Evolutionary conservation across 1,140 invertebrate genomes (phyloP).

Genomic region (Drosophila bocki): DNA sequence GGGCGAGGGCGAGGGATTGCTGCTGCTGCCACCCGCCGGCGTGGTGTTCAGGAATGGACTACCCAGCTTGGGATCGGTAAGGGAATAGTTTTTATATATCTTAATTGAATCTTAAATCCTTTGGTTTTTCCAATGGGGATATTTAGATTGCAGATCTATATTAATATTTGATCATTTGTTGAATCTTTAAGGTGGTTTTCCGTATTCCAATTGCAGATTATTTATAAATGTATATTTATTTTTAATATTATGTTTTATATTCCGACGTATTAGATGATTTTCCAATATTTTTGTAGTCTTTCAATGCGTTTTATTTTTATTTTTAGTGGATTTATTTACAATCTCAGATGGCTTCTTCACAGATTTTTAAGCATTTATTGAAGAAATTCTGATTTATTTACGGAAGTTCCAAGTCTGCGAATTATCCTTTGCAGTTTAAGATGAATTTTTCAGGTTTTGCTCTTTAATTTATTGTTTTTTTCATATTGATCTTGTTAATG

Average conservation of each 20-base stretch:
- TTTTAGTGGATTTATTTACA: not conserved
- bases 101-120: not conserved
- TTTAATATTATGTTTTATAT: not conserved
- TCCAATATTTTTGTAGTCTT: not conserved
- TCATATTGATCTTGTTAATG: not conserved
- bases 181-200: not conserved
- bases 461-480: not conserved
- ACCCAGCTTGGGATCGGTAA: constrained; percentile 78
- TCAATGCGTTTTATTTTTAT: not conserved
- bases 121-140: too few species aligned
- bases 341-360: not conserved
- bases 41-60: constrained; percentile 78
- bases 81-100: not conserved
- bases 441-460: not conserved
- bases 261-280: not conserved
- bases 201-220: not conserved
- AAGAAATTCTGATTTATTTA: not conserved
- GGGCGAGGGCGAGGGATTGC: constrained; percentile 60
- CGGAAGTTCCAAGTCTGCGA: too few species aligned
- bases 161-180: not conserved
- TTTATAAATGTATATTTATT: not conserved
- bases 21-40: constrained; percentile 70
- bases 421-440: not conserved
- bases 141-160: too few species aligned
- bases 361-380: not conserved